Evolutionary conservation across 1,140 invertebrate species (phyloP), one percentile per base, ranked within the genome.

Genomic region (Papilio helenus): DNA sequence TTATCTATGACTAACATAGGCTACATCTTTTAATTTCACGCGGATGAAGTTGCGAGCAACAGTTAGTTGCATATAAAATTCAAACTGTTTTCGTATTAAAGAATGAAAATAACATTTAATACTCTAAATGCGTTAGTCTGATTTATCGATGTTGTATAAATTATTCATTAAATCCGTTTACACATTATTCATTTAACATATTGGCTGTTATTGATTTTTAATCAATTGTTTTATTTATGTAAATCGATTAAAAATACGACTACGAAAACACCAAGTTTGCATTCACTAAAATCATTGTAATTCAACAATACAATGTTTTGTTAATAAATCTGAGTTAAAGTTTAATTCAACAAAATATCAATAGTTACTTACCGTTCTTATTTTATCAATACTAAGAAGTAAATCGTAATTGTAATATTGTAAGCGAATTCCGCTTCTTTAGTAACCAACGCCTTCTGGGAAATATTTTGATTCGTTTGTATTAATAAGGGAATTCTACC

Each of bases 381-480:
- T 61, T 61, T 61, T 61, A 26, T 61, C 58, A 61, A 23, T 26
- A 61, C 58, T 14, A 26, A 61, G 58, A 26, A 26, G 8, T 61
- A 61, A 61, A 61, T 20, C 58, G 23, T 26, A 61, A 23, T 61
- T 26, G 23, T 61, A 61, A 61, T 42, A 79, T 79, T 72, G 72
- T 77, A 81, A 79, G 14, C n/a, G n/a, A 83, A 79, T 73, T 72
- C 83, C 79, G 79, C 79, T 79, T 26, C 80, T 39, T 49, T 72
- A 49, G 44, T 61, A 72, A 76, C 80, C 49, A 77, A 74, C 84
- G 83, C 79, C 81, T 87, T 88, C 87, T 86, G 85, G 85, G 85
- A 87, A 88, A 87, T 84, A 84, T 87, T 88, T 85, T 44, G 72
- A 79, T 34, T 79, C 78, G 81, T 82, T 58, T 82, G 84, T 34